Evolutionary conservation across 1,140 invertebrate species (phyloP).

Genomic region (Pseudomyrmex concolor): DNA sequence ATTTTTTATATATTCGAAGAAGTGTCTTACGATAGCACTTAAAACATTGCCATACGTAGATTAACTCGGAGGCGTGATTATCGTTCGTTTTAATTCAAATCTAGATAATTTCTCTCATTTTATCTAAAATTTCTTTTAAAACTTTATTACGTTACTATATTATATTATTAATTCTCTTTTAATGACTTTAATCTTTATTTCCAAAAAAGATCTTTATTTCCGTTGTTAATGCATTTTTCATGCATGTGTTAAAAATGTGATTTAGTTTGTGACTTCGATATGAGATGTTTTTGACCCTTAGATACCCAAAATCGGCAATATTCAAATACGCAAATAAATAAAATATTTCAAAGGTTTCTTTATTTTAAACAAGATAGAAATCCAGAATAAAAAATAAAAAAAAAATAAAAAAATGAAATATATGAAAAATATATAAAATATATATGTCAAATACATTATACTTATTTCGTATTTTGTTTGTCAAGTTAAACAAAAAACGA

Average conservation of each 20-base stretch:
- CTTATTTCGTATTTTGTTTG: too few relatives aligned
- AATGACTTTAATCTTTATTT: constrained; percentile 43
- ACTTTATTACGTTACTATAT: constrained; percentile 26
- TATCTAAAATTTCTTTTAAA: constrained; percentile 35
- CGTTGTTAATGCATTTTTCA: not conserved
- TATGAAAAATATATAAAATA: too few relatives aligned
- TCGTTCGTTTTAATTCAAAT: constrained; percentile 25
- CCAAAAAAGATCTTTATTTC: not conserved
- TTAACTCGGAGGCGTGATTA: constrained; percentile 34
- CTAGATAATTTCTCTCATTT: constrained; percentile 23
- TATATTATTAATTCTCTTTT: constrained; percentile 27
- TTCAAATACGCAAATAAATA: not conserved
- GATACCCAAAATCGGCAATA: too few relatives aligned
- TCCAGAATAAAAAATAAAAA: too few relatives aligned
- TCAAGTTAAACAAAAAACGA: too few relatives aligned
- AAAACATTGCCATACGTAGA: constrained; percentile 52
- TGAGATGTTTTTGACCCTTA: constrained; percentile 12
- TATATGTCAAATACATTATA: too few relatives aligned
- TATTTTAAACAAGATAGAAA: too few relatives aligned
- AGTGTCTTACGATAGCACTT: constrained; percentile 57
- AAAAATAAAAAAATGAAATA: too few relatives aligned
- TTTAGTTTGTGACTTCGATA: constrained; percentile 48
- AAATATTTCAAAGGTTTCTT: too few relatives aligned
- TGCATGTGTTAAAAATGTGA: constrained; percentile 40
- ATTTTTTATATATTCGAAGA: constrained; percentile 55